Base-by-base conservation (phyloP, 1,140 invertebrate species). In the Hirudo medicinalis region DNA sequence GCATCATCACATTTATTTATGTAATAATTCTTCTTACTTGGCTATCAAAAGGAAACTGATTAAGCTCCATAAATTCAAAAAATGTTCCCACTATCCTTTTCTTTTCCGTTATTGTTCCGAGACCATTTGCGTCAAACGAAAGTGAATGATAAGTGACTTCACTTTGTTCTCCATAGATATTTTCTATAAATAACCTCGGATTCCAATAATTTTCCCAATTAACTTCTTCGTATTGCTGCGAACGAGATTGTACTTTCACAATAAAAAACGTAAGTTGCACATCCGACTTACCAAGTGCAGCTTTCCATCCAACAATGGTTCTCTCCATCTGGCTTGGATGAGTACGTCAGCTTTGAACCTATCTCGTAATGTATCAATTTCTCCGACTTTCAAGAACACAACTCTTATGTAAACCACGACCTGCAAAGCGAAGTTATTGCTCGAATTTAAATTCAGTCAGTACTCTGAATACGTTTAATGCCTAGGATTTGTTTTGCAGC, bases 121-220 rank as follows among this genome's bases (percentile, higher is more conserved):
- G 27, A 8, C 71, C 68, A 9, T 32, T 27, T 54, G 19, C 22
- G 29, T 75, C 74, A 40, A 67, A 74, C 22, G 71, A 66, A 19
- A 74, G 43, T 27, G 54, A 67, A 29, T 75, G 70, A 49, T 49
- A 49, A 40, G 63, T 72, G 27, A 70, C 73, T n/a, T 32, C 72
- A 25, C 71, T 70, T 53, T 81, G 81, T 57, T 82, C 81, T 0
- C 80, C 80, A 15, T 79, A 75, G 11, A 78, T 79, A 73, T 82
- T 82, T 72, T 82, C 81, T 40, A 82, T 80, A 73, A 79, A 81
- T 17, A 82, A 71, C 74, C 80, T 80, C 13, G 81, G 80, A 74
- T 80, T 81, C 81, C 81, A 82, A 67, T 78, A 76, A n/a, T 78
- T 77, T 25, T 75, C 68, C 49, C 79, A 78, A 67, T 81, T 79